Base-by-base conservation (phyloP, 2,888 invertebrate genomes). In the Microplitis manilae region DNA sequence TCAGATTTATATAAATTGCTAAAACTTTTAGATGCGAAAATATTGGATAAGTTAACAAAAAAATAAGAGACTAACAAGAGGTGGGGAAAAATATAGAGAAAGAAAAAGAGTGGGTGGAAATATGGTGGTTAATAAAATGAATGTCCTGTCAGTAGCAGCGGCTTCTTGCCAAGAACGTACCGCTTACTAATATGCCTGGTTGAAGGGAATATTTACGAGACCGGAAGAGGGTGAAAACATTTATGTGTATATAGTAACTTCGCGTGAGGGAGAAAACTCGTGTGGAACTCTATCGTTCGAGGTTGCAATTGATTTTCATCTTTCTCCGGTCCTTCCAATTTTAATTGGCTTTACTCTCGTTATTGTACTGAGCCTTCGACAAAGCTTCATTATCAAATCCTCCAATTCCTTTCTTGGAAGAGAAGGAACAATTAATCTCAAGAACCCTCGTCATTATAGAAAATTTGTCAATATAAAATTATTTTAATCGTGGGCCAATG, bases 61-160 rank as follows among this genome's bases (percentile, higher is more conserved):
- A 15, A 41, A 40, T 68, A 40, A 41, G 20, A 20, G 17, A 59
- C n/a, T 59, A 20, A 69, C 17, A 20, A 64, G 64, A 20, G 30
- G 61, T 62, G 65, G 13, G 60, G 50, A 73, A 40, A 73, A 71
- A 70, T 59, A 39, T 9, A 65, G 30, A 17, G 15, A 59, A 68
- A 61, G 17, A 40, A 5, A n/a, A 70, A 68, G 65, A 74, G 17
- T 50, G 59, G 68, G 59, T 60, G 30, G 41, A 67, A 59, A 68
- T 38, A 76, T 69, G 15, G 80, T 76, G 83, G 81, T 81, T 81
- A 81, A 79, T 85, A 84, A 88, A 87, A 88, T 88, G 86, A 88
- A 88, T 88, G 88, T 86, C 84, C 88, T 88, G 88, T 88, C 88
- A 87, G 86, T 86, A 86, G 82, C 88, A 88, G 87, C 88, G 85